Base-by-base conservation (phyloP, 2,888 invertebrate genomes). In the Drosophila falleni region DNA sequence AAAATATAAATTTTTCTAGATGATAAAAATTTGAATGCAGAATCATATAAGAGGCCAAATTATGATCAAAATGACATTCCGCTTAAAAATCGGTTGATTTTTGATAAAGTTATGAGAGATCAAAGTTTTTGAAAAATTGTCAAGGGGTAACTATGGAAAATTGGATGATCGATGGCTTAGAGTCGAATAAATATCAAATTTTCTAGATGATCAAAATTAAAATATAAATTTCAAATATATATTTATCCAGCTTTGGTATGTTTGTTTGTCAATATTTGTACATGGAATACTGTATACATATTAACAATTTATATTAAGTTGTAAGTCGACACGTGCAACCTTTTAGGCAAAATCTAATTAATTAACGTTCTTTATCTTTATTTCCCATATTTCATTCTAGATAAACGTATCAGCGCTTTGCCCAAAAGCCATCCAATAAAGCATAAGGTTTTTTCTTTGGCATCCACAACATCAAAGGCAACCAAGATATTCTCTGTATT, bases 391-490 rank as follows among this genome's bases (percentile, higher is more conserved):
- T 76, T 64, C 16, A 49, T 74, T 74, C 35, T 35, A 74, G 78
- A 50, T 47, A 62, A 66, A 11, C 44, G 11, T 55, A 49, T 54
- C 49, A 66, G 41, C 46, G 10, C 31, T 19, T 10, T 33, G 35
- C 42, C 55, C 44, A 31, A 10, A 29, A 51, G 42, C 49, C 44
- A 10, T 15, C 11, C 5, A 29, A 41, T 41, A 10, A 41, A 41
- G 42, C 42, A 23, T 19, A 44, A 44, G 16, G 26, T 13, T 23
- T 33, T 19, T 19, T 10, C 42, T 33, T 42, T 33, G 42, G 54
- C 54, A 41, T 33, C 23, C 50, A 46, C 61, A 60, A 65, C 55
- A 67, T 58, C 62, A 74, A 80, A 74, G 71, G 56, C 53, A 62
- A 35, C 66, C 64, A 53, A 62, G 67, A 68, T 62, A 60, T 82